phyloP scores from a whole-genome alignment of 2,888 invertebrate genomes.

The Agrotis segetum region DNA sequence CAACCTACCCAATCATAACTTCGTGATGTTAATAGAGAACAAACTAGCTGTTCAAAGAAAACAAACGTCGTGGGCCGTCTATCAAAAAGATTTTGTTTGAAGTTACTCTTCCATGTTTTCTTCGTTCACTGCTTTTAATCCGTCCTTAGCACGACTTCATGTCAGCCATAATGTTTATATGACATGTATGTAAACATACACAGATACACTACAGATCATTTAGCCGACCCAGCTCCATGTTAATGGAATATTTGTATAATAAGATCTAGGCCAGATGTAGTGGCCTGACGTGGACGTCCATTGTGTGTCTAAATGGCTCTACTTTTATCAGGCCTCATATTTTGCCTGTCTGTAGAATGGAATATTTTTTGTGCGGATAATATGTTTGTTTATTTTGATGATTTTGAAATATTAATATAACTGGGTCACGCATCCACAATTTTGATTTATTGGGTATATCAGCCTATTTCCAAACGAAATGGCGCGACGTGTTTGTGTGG shows the following conservation, averaged over 20 bases:
- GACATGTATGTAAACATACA: constrained; percentile 15
- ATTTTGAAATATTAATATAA: not conserved
- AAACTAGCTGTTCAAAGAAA: too few species aligned
- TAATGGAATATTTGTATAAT: constrained; percentile 47
- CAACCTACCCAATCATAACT: too few species aligned
- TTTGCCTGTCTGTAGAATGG: constrained; percentile 15
- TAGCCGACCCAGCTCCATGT: constrained; percentile 20
- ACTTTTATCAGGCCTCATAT: constrained; percentile 34
- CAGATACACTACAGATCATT: constrained; percentile 23
- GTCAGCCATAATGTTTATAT: constrained; percentile 18
- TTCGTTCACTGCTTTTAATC: constrained; percentile 7
- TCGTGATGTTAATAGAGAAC: too few species aligned
- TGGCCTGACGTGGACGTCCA: constrained; percentile 41
- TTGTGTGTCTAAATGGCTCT: constrained; percentile 40
- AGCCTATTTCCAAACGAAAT: not conserved
- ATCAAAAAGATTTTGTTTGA: too few species aligned
- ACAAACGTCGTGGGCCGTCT: too few species aligned
- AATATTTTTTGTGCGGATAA: not conserved
- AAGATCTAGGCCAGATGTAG: constrained; percentile 46
- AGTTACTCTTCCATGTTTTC: too few species aligned
- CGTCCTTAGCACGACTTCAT: constrained; percentile 7
- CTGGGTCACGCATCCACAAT: too few species aligned
- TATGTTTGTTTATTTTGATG: not conserved
- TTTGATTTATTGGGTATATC: not conserved
- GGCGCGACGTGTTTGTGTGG: too few species aligned